phyloP scores from a whole-genome alignment of 2,797 vertebrate genomes.

The Pseudochirops cupreus region DNA sequence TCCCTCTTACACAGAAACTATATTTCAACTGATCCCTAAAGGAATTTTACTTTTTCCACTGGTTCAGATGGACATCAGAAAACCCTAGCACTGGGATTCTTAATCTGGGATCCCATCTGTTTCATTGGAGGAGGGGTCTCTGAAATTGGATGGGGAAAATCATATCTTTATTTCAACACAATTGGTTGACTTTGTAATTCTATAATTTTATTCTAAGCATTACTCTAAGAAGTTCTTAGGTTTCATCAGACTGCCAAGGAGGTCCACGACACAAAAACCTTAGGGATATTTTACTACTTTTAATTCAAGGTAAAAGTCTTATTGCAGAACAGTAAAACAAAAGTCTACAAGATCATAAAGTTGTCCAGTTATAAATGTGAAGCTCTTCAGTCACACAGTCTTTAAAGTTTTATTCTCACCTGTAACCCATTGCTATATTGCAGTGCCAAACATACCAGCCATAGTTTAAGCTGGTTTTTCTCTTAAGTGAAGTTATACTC shows the following conservation, averaged over 20 bases:
- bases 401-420: not conserved
- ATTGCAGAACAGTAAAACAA: not conserved
- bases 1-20: not conserved
- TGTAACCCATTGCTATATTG: not conserved
- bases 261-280: not conserved
- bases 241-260: not conserved
- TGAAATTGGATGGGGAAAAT: not conserved
- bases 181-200: not conserved
- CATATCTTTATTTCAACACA: not conserved
- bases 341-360: not conserved
- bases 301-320: not conserved
- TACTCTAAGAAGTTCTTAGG: not conserved
- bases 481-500: not conserved
- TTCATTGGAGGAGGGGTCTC: not conserved
- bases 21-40: not conserved
- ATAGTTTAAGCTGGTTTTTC: not conserved
- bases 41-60: not conserved
- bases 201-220: not conserved
- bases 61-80: not conserved
- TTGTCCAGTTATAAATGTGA: not conserved
- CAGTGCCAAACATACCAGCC: not conserved
- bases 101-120: not conserved
- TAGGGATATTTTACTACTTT: not conserved
- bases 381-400: not conserved
- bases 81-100: not conserved